Base-by-base conservation (phyloP, 2,888 invertebrate genomes). In the Panzeria rudis region DNA sequence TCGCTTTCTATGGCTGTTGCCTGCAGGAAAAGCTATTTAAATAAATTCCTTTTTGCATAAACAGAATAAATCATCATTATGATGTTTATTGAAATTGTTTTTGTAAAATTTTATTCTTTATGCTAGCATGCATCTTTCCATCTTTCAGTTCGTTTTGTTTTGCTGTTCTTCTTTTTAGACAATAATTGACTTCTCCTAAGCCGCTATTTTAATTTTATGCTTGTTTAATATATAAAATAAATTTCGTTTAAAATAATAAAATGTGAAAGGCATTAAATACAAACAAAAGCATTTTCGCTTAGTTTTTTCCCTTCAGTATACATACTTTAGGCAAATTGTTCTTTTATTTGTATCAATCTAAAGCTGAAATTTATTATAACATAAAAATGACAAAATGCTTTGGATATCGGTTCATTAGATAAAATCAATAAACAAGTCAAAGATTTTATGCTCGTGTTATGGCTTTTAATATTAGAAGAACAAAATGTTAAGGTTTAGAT, bases 181-280 rank as follows among this genome's bases (percentile, higher is more conserved):
- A 71, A 52, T 71, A 35, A 64, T 82, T 20, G 35, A 41, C 50
- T 64, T 66, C n/a, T n/a, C n/a, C 64, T 52, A 59, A 38, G 64
- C 9, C 38, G 8, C 11, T 35, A 44, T 17, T 66, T 41, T 35
- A 11, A 38, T 77, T 76, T 50, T 64, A 29, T 38, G 44, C 15
- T 61, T 9, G 3, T 44, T 69, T 69, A 54, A 50, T 66, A 13
- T 47, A n/a, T n/a, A 13, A 13, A 23, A 15, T 7, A 52, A 17
- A n/a, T n/a, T 9, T 69, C 13, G 17, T 47, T 44, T 29, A n/a
- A 17, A 32, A 32, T 20, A 52, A 35, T 32, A 59, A 56, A 56
- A 62, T 17, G 8, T 35, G n/a, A 47, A 15, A 41, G 23, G 17
- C 9, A 35, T 23, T 35, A 75, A 62, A 75, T n/a, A 7, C 23